Conservation (phyloP, 2,113 vertebrate species). For the Bettongia penicillata region DNA sequence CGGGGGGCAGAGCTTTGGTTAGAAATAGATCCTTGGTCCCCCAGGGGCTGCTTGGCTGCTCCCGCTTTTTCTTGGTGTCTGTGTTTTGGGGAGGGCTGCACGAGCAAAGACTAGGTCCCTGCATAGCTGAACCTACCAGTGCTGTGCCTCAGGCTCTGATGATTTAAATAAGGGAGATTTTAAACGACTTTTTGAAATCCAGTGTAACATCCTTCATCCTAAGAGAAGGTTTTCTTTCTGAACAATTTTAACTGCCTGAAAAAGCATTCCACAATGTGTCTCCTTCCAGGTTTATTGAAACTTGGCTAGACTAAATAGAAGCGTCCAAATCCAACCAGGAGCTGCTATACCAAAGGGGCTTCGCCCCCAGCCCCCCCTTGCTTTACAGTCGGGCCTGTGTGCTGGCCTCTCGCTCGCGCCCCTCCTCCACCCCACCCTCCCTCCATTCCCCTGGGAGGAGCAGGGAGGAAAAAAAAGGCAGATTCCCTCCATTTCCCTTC, state of each 20-base stretch:
- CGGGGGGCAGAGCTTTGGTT: not conserved
- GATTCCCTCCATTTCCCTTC: not conserved
- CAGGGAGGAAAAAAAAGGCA: not conserved
- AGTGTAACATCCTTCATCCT: not conserved
- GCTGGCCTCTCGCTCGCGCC: not conserved
- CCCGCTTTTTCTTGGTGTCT: not conserved
- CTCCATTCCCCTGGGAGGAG: conserved; percentile 10
- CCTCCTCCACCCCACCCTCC: conserved; percentile 13
- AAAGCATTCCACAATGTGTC: not conserved
- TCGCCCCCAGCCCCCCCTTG: not conserved
- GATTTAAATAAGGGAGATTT: not conserved
- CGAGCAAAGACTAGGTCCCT: not conserved
- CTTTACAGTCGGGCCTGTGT: not conserved
- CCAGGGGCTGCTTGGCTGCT: not conserved
- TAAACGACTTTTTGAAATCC: not conserved
- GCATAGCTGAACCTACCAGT: not conserved
- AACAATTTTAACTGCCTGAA: not conserved
- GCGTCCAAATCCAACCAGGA: not conserved
- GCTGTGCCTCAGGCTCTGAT: not conserved
- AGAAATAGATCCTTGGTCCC: not conserved
- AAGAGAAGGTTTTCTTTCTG: not conserved
- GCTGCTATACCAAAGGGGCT: conserved; percentile 4
- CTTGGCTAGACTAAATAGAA: not conserved
- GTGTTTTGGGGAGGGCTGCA: not conserved
- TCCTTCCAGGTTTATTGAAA: conserved; percentile 17